These are phyloP conservation scores for Emydocephalus ijimae DNA, from an alignment of 2,113 vertebrate species.

Conservation along the genomic window DNA sequence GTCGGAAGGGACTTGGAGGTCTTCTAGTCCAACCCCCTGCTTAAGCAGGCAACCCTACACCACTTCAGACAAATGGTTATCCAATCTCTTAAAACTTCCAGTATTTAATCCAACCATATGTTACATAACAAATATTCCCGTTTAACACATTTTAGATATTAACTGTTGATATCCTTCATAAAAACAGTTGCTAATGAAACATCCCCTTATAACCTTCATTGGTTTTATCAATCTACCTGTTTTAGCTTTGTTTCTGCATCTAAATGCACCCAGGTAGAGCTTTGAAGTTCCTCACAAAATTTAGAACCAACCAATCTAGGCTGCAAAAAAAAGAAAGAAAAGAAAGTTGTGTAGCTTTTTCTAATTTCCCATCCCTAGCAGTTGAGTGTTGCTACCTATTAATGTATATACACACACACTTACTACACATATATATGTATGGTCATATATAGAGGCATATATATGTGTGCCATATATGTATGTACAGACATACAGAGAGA, in stretches of 20 bases:
- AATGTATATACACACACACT: not conserved
- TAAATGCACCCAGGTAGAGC: slow-evolving; percentile 19
- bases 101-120: not conserved
- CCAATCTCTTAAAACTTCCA: too few species aligned
- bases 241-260: slow-evolving; percentile 19
- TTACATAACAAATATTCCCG: not conserved
- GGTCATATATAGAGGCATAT: not conserved
- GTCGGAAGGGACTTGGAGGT: too few species aligned
- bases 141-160: not conserved
- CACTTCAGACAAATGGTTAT: too few species aligned
- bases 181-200: slow-evolving; percentile 32
- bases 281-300: slow-evolving; percentile 48
- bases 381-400: slow-evolving; percentile 16
- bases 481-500: not conserved
- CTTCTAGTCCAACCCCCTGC: too few species aligned
- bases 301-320: slow-evolving; percentile 44
- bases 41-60: too few species aligned
- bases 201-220: slow-evolving; percentile 18
- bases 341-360: slow-evolving; percentile 40
- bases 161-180: not conserved
- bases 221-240: slow-evolving; percentile 17
- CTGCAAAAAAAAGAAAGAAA: not conserved
- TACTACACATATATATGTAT: not conserved
- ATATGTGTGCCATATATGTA: not conserved
- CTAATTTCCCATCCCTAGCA: slow-evolving; percentile 26